Evolutionary conservation across 2,888 invertebrate species (phyloP), one percentile per base, ranked within the genome.

Genomic region (Chrysolina haemoptera): DNA sequence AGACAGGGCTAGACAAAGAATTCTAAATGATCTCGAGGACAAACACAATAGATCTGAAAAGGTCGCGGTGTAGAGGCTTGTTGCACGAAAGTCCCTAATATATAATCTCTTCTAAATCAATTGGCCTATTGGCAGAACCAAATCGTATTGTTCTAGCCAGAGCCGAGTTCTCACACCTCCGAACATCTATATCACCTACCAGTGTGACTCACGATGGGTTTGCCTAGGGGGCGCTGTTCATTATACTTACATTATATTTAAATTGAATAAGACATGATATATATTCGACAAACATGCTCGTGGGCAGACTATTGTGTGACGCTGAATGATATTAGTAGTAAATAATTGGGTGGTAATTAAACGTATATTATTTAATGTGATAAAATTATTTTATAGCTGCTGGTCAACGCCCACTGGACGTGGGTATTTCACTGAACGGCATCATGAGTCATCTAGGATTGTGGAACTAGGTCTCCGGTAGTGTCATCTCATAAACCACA

Each of bases 131-230:
- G 16, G 10, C n/a, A 27, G 22, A n/a, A 22, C 59, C 59, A 14
- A 27, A 59, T 27, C 48, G 18, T 43, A 67, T 67, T 67, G 67
- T 67, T 53, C 35, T 22, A 20, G 62, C 59, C 67, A 35, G 9
- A 16, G 48, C 66, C 40, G 53, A 40, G 9, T 85, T 86, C 87
- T 84, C 86, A 86, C 86, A 86, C 87, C 86, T 86, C 84, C 84
- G 82, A 84, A 86, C 85, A 86, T 85, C 86, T 86, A 83, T 85
- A 86, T 86, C 86, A 86, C 86, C 86, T 85, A 86, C 86, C 85
- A 85, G 84, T 85, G 85, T 87, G 86, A 87, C 82, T 87, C 87
- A 87, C 82, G 76, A 80, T 86, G 85, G 86, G 86, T 84, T 85
- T 81, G 86, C 84, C 86, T 79, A 83, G 83, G 84, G 86, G 86